These are phyloP conservation scores for Pararge aegeria DNA, from an alignment of 1,140 invertebrate genomes.

Conservation along the genomic window DNA sequence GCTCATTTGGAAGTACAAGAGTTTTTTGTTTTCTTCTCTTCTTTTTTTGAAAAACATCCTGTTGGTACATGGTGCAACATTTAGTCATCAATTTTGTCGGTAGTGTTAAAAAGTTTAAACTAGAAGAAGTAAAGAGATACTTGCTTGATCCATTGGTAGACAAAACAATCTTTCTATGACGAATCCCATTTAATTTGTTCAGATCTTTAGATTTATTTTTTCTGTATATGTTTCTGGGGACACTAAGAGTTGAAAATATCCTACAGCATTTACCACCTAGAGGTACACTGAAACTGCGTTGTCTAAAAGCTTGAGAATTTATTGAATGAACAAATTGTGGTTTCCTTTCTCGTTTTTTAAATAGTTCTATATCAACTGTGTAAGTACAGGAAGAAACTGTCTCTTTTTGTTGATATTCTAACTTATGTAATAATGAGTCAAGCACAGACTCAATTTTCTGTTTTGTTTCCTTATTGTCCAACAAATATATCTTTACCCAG, in stretches of 20 bases:
- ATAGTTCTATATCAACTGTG: constrained; percentile 40
- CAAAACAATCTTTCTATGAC: constrained; percentile 37
- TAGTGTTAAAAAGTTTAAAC: constrained; percentile 45
- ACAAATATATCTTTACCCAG: constrained; percentile 56
- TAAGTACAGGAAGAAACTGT: constrained; percentile 50
- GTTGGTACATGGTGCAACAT: constrained; percentile 36
- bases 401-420: constrained; percentile 31
- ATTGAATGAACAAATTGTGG: constrained; percentile 25
- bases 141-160: constrained; percentile 35
- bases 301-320: constrained; percentile 2
- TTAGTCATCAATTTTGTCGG: constrained; percentile 47
- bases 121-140: constrained; percentile 39
- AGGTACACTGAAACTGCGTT: constrained; percentile 27
- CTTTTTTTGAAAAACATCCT: constrained; percentile 17
- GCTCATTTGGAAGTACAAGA: neutral
- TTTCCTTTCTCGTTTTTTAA: constrained; percentile 24
- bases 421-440: constrained; percentile 50
- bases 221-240: constrained; percentile 46
- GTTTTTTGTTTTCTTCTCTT: constrained; percentile 13
- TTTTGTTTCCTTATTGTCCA: constrained; percentile 47
- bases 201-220: constrained; percentile 11
- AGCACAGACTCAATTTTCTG: constrained; percentile 53
- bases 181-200: constrained; percentile 23
- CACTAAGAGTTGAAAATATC: constrained; percentile 59
- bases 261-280: constrained; percentile 38